phyloP scores from a whole-genome alignment of 1,140 invertebrate species.

The Marisa cornuarietis region DNA sequence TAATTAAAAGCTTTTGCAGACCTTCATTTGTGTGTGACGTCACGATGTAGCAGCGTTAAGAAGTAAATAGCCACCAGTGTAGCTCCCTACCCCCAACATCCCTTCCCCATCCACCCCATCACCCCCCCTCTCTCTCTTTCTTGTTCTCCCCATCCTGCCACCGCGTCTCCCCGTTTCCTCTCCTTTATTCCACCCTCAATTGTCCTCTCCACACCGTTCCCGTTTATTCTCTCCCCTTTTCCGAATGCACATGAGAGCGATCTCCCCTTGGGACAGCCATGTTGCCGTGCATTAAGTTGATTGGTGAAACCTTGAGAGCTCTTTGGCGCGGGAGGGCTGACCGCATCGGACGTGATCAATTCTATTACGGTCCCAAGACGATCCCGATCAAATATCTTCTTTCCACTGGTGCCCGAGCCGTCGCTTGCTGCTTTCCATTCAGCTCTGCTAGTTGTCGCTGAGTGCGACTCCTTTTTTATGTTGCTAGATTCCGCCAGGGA shows the following conservation, averaged over 20 bases:
- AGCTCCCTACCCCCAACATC: neutral
- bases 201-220: constrained; percentile 10
- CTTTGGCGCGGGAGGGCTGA: constrained; percentile 17
- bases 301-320: constrained; percentile 25
- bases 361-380: constrained; percentile 15
- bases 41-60: too few relatives aligned
- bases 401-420: constrained; percentile 2
- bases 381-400: constrained; percentile 19
- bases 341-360: constrained; percentile 20
- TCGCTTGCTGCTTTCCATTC: too few relatives aligned
- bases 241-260: constrained; percentile 16
- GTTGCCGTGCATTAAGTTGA: constrained; percentile 25
- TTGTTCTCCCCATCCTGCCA: neutral
- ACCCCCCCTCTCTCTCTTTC: neutral
- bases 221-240: constrained; percentile 21
- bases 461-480: too few relatives aligned
- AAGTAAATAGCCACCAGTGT: too few relatives aligned
- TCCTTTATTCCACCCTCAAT: too few relatives aligned
- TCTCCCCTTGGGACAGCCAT: constrained; percentile 15
- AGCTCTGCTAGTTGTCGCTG: too few relatives aligned
- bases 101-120: neutral
- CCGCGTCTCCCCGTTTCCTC: neutral
- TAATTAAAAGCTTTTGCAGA: neutral
- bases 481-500: neutral
- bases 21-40: too few relatives aligned